Percentiles rank a stretch among this genome's conserved stretches.
Conservation (phyloP, 2,797 vertebrate species). For the Leptatherina wallacei region DNA sequence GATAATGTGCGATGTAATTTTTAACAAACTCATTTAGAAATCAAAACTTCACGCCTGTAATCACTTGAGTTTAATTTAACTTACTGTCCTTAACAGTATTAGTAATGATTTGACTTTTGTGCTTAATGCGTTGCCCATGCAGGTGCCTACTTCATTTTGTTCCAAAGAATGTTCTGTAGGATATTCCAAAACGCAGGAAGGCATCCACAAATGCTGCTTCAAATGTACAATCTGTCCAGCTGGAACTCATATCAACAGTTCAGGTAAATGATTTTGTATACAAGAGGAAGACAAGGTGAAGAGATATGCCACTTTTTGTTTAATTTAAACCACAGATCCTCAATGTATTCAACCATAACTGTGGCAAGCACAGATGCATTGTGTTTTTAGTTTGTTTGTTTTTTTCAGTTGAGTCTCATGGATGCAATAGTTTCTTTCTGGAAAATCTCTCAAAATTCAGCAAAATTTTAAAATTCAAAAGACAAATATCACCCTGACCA, state of each 20-base stretch:
- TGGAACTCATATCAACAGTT: conserved; percentile 81
- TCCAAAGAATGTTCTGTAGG: conserved; percentile 76
- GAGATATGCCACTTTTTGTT: neutral
- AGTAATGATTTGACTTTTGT: neutral
- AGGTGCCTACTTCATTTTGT: conserved; percentile 79
- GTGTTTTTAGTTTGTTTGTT: neutral
- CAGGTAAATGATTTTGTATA: conserved; percentile 21
- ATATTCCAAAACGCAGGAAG: conserved; percentile 53
- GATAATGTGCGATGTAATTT: neutral
- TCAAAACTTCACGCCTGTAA: neutral
- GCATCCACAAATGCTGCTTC: conserved; percentile 83
- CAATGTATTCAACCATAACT: neutral
- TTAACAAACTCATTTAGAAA: neutral
- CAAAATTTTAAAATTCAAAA: neutral
- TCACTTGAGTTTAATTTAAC: neutral
- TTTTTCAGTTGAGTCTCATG: neutral
- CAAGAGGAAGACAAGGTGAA: neutral
- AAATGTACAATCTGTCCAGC: conserved; percentile 68
- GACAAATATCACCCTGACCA: neutral
- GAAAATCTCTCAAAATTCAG: neutral
- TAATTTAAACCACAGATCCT: neutral
- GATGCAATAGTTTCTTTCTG: neutral
- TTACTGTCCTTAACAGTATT: neutral
- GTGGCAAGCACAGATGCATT: neutral
- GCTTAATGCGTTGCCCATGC: conserved; percentile 15